Evolutionary conservation across 2,113 vertebrate species (phyloP).

Genomic region (Pollimyrus isidori): DNA sequence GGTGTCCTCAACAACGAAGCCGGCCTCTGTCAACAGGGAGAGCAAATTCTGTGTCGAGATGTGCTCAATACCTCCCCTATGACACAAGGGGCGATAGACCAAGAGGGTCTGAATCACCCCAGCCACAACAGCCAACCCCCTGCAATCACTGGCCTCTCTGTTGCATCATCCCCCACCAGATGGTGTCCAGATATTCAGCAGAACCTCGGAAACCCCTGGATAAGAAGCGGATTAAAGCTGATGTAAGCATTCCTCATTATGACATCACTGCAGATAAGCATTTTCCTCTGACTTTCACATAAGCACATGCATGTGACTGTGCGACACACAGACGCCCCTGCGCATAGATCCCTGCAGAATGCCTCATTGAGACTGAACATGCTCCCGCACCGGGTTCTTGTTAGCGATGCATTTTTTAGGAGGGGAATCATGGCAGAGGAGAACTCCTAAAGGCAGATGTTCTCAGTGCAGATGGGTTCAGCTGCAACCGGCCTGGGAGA

Average conservation of each 20-base stretch:
- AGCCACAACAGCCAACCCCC: neutral
- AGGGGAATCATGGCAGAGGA: constrained; percentile 1
- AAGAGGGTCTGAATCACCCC: neutral
- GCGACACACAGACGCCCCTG: neutral
- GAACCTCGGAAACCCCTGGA: neutral
- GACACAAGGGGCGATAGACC: neutral
- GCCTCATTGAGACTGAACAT: neutral
- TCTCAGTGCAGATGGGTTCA: neutral
- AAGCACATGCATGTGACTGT: neutral
- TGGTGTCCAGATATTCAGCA: neutral
- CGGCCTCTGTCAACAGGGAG: neutral
- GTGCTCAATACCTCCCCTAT: neutral
- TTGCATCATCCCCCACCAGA: neutral
- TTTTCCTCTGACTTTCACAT: neutral
- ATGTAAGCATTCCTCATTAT: neutral
- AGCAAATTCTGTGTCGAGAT: neutral
- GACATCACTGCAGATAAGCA: neutral
- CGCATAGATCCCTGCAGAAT: neutral
- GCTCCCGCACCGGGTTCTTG: neutral
- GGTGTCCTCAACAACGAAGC: neutral
- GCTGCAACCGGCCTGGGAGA: neutral
- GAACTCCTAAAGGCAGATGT: constrained; percentile 8
- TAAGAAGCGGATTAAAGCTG: neutral
- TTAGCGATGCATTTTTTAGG: constrained; percentile 3
- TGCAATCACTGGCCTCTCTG: neutral